Percentiles rank a stretch among this genome's conserved stretches.
Conservation (phyloP, 2,113 vertebrate species). For the Syrmaticus mikado region DNA sequence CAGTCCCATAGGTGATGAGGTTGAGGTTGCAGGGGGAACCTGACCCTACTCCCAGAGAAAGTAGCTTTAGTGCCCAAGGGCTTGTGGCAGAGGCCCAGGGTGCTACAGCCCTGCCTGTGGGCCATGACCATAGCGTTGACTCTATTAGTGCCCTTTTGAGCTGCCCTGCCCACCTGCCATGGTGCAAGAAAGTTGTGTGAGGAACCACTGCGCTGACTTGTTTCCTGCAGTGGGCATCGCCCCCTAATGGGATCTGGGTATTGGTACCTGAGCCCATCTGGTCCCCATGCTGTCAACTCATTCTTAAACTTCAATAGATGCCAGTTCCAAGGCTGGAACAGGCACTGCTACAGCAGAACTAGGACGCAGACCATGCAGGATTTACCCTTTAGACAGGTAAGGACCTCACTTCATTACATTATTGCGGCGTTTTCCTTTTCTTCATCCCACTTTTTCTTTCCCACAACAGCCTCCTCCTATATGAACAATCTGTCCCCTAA, state of each 20-base stretch:
- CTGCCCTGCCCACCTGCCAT: neutral
- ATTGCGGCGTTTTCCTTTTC: neutral
- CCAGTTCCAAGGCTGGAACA: neutral
- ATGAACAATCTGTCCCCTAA: too few relatives aligned
- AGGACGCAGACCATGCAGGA: neutral
- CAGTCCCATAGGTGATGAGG: rapidly evolving
- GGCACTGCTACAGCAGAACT: neutral
- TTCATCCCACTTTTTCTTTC: too few relatives aligned
- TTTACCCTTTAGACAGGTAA: neutral
- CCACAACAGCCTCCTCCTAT: too few relatives aligned
- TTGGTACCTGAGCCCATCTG: neutral
- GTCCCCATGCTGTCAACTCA: neutral
- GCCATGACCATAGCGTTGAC: too few relatives aligned
- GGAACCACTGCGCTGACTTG: neutral
- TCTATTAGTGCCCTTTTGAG: neutral
- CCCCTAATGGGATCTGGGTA: neutral
- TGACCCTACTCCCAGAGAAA: rapidly evolving
- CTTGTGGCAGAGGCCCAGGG: neutral
- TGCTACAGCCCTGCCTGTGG: neutral
- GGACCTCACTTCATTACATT: rapidly evolving
- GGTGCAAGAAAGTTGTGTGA: neutral
- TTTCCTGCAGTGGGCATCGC: neutral
- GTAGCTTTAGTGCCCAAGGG: rapidly evolving
- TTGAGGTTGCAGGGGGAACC: neutral
- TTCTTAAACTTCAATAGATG: neutral